A percentile compares a stretch with the other conserved stretches of the same genome.
phyloP scores from a whole-genome alignment of 2,113 vertebrate genomes.

The Rhynchomys soricoides region DNA sequence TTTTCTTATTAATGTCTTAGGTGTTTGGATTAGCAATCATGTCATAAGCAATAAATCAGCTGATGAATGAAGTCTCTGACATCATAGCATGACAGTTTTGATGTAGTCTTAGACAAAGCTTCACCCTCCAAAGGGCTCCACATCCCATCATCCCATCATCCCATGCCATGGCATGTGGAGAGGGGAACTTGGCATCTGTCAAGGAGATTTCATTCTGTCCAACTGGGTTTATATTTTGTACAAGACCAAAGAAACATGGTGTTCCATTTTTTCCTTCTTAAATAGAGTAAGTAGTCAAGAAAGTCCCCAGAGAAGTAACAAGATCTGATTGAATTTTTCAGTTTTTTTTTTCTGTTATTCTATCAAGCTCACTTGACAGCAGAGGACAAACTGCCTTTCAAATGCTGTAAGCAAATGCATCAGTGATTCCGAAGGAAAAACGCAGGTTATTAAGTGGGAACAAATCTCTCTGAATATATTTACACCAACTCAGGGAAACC shows the following conservation, averaged over 20 bases:
- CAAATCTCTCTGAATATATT: constrained; percentile 78
- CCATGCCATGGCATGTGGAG: background rate
- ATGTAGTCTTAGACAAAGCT: background rate
- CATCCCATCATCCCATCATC: fast-evolving
- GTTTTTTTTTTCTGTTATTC: constrained; percentile 74
- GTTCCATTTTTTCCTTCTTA: constrained; percentile 24
- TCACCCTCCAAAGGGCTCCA: background rate
- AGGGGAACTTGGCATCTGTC: background rate
- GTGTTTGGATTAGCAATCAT: background rate
- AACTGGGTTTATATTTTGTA: background rate
- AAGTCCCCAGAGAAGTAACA: constrained; percentile 43
- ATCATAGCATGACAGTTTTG: background rate
- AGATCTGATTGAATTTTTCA: constrained; percentile 71
- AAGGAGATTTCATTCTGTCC: background rate
- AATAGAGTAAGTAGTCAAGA: constrained; percentile 30
- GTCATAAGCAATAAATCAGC: background rate
- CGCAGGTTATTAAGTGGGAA: constrained; percentile 71
- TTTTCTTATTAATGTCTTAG: background rate
- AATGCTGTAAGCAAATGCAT: constrained; percentile 63
- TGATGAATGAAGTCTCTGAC: background rate
- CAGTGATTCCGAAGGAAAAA: constrained; percentile 77
- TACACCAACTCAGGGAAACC: constrained; percentile 70
- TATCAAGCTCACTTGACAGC: constrained; percentile 62
- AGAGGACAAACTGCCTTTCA: constrained; percentile 80
- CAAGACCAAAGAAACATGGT: background rate